phyloP scores from a whole-genome alignment of 2,113 vertebrate genomes.

The Nibea coibor region DNA sequence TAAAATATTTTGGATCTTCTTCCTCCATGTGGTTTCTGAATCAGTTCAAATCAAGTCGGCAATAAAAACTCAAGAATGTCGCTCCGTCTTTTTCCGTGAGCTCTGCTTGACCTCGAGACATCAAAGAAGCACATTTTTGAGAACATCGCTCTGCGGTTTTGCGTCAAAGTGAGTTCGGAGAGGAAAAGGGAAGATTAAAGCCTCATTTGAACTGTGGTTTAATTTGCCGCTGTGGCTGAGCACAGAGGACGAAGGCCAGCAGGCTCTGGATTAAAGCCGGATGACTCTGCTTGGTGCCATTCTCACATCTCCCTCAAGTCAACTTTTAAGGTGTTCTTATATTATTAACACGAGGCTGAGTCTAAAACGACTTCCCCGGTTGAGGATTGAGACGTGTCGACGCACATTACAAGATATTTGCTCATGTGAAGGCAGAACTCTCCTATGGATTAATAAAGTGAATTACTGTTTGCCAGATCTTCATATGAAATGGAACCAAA shows the following conservation, averaged over 20 bases:
- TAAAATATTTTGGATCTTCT: neutral
- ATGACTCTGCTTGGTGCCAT: neutral
- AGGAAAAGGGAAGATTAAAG: slow-evolving; percentile 50
- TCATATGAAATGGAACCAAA: neutral
- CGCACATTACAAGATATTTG: neutral
- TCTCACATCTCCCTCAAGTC: neutral
- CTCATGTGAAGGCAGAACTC: neutral
- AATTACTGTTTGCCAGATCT: neutral
- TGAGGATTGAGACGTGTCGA: neutral
- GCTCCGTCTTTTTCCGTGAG: neutral
- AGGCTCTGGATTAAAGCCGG: slow-evolving; percentile 12
- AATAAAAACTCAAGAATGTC: neutral
- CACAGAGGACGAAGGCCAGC: slow-evolving; percentile 22
- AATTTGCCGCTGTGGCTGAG: slow-evolving; percentile 33
- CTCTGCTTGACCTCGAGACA: slow-evolving; percentile 7
- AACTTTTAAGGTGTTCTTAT: neutral
- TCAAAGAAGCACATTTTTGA: neutral
- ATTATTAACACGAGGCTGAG: neutral
- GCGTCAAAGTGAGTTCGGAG: slow-evolving; percentile 45
- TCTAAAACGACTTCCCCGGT: neutral
- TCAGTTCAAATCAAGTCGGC: slow-evolving; percentile 8
- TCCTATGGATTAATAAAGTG: neutral
- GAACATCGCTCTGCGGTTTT: slow-evolving; percentile 8
- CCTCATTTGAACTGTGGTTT: slow-evolving; percentile 33
- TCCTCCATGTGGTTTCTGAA: slow-evolving; percentile 10